A percentile compares a stretch with the other conserved stretches of the same genome.
phyloP scores from a whole-genome alignment of 2,797 vertebrate genomes.

The Threskiornis aethiopicus region DNA sequence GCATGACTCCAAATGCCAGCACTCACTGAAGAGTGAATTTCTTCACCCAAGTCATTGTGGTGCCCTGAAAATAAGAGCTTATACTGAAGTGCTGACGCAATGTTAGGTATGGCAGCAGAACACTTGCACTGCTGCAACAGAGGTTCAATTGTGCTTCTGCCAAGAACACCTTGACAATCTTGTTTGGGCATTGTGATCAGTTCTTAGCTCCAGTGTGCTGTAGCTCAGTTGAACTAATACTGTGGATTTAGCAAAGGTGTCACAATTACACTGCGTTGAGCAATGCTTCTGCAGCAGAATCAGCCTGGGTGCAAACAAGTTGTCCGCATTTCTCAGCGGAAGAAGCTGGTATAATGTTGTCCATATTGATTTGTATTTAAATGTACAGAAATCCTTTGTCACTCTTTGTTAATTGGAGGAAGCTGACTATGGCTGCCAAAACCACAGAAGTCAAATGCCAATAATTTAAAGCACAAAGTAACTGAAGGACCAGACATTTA shows the following conservation, averaged over 20 bases:
- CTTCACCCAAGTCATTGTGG: not conserved
- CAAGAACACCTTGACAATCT: not conserved
- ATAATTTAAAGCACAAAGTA: constrained; percentile 18
- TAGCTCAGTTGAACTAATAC: not conserved
- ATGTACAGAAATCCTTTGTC: not conserved
- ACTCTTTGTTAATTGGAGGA: not conserved
- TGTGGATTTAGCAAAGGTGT: not conserved
- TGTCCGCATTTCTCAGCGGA: not conserved
- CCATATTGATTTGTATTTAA: constrained; percentile 7
- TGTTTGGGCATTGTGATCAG: not conserved
- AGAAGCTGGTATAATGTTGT: not conserved
- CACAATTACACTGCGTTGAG: not conserved
- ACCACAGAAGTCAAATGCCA: not conserved
- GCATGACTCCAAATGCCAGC: not conserved
- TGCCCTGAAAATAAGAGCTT: constrained; percentile 9
- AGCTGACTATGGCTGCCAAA: constrained; percentile 10
- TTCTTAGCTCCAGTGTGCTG: not conserved
- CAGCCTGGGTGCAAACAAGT: not conserved
- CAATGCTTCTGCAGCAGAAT: not conserved
- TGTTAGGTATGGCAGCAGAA: not conserved
- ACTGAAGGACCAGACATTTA: not conserved
- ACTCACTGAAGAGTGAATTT: not conserved
- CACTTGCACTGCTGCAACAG: not conserved
- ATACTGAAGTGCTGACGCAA: not conserved
- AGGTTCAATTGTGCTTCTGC: not conserved